Evolutionary conservation across 2,797 vertebrate species (phyloP).

Genomic region (Heteromormyrus szaboi): DNA sequence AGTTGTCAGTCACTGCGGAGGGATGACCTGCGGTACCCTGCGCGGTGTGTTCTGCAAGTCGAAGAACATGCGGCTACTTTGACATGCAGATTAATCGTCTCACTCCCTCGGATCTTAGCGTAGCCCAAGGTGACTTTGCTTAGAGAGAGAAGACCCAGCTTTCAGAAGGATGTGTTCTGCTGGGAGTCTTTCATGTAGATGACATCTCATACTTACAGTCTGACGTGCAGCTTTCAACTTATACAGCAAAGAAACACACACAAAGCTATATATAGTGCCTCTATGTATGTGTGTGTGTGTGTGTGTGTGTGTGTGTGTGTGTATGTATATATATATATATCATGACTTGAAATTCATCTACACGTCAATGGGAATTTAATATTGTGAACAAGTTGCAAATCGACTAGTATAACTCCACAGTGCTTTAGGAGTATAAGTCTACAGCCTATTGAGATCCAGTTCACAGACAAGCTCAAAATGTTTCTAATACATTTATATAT

Average conservation of each 20-base stretch:
- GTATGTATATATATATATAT: neutral
- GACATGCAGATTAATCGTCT: conserved; percentile 3
- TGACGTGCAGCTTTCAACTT: conserved; percentile 5
- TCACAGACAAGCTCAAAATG: conserved; percentile 5
- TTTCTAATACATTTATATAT: neutral
- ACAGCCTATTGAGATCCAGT: neutral
- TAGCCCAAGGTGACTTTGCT: conserved; percentile 14
- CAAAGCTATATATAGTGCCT: neutral
- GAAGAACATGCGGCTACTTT: neutral
- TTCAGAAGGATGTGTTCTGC: neutral
- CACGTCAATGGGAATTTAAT: conserved; percentile 5
- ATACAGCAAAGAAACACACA: neutral
- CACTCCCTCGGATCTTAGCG: neutral
- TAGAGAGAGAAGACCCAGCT: neutral
- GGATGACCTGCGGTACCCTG: neutral
- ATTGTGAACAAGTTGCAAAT: conserved; percentile 3
- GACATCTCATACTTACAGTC: neutral
- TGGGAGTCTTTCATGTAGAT: neutral
- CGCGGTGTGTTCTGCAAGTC: neutral
- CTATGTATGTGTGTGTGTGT: neutral
- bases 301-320: neutral
- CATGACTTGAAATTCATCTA: neutral
- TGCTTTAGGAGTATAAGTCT: neutral
- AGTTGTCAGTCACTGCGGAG: neutral
- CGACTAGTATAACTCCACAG: neutral